phyloP scores from a whole-genome alignment of 2,113 vertebrate genomes.

The Podiceps cristatus region DNA sequence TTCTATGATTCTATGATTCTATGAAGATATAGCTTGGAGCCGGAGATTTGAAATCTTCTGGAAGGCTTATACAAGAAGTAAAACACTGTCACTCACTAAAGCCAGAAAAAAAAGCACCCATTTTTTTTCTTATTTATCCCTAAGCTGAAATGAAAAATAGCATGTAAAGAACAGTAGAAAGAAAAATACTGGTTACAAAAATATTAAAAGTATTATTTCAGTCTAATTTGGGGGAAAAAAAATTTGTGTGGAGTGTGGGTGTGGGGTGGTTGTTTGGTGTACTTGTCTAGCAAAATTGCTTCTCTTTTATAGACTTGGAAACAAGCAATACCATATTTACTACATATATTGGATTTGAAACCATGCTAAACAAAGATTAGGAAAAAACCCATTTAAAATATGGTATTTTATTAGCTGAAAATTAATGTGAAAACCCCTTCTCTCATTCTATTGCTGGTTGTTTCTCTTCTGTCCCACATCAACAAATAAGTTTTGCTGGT shows the following conservation, averaged over 20 bases:
- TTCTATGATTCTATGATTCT: no score
- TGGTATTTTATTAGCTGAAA: not conserved
- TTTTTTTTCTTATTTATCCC: not conserved
- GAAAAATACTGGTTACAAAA: not conserved
- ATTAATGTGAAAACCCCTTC: not conserved
- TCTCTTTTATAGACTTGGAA: not conserved
- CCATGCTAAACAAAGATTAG: not conserved
- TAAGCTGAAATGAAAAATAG: not conserved
- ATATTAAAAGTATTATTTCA: not conserved
- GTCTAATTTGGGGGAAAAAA: no score
- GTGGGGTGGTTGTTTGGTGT: not conserved
- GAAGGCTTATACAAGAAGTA: not conserved
- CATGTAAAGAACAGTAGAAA: not conserved
- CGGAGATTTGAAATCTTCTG: not conserved
- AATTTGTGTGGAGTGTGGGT: no score
- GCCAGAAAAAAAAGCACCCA: fast-evolving
- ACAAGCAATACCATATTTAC: not conserved
- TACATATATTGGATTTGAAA: not conserved
- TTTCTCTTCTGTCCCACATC: not conserved
- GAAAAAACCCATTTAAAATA: not conserved
- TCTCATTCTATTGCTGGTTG: not conserved
- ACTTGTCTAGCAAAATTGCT: not conserved
- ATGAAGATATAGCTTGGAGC: not conserved
- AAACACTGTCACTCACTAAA: not conserved
- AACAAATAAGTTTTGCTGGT: not conserved